phyloP scores from a whole-genome alignment of 2,888 invertebrate species.

The Tuta absoluta region DNA sequence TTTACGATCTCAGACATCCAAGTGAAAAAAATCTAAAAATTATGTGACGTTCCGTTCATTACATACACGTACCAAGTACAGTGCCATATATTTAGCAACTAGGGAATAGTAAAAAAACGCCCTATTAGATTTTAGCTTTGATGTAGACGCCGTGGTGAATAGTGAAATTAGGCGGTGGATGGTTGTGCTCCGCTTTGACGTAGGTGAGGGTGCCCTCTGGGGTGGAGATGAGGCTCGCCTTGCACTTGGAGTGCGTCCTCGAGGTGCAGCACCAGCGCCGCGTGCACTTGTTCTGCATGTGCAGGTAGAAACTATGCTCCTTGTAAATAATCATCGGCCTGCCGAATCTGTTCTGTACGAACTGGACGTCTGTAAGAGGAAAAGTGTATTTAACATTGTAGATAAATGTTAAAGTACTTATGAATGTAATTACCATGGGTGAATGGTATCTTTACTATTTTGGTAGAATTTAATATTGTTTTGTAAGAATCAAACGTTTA shows the following conservation, averaged over 20 bases:
- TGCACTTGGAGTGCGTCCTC: neutral
- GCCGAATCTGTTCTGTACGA: neutral
- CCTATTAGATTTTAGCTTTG: neutral
- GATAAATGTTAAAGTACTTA: too few relatives aligned
- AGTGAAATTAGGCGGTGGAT: constrained; percentile 11
- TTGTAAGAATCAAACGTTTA: too few relatives aligned
- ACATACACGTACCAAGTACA: too few relatives aligned
- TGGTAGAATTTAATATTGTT: too few relatives aligned
- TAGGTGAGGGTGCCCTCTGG: neutral
- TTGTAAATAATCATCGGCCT: neutral
- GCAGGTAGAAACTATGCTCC: neutral
- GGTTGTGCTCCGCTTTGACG: constrained; percentile 7
- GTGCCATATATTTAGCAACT: too few relatives aligned
- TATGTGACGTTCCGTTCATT: too few relatives aligned
- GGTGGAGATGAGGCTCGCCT: neutral
- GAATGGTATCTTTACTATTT: too few relatives aligned
- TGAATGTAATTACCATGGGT: too few relatives aligned
- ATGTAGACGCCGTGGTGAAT: constrained; percentile 20
- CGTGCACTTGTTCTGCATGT: neutral
- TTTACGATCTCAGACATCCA: too few relatives aligned
- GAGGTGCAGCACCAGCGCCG: constrained; percentile 7
- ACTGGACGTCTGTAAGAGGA: neutral
- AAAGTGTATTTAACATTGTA: too few relatives aligned
- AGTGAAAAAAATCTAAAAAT: too few relatives aligned
- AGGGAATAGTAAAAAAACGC: too few relatives aligned